Evolutionary conservation across 53 echinoderm and acorn worm genomes (phyloP), one percentile per base, ranked within the genome.

Genomic region (Zoroaster sp.): DNA sequence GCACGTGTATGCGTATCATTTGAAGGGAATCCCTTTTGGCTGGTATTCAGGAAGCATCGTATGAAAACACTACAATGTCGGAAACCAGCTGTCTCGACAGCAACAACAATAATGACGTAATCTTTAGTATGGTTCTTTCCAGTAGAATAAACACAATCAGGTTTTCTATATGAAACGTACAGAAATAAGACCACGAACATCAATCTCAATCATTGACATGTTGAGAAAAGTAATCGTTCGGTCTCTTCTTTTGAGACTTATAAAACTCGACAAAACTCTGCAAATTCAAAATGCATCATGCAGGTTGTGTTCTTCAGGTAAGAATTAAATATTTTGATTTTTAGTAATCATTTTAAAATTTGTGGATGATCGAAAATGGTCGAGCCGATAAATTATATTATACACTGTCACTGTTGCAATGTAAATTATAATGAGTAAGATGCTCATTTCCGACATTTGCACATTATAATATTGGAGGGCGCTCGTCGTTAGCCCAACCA

Each of bases 301-400:
- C 15, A 15, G 78, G 21, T 18, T 38, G 21, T 78, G 78, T 55
- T 78, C 78, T 21, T 55, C 78, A 12, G 78, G 78, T 78, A 53
- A 78, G 78, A 4, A 32, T 4, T 25, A 10, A 11, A 51, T 40
- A 45, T 12, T 15, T 4, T 35, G 6, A 10, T 69, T 35, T 4
- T 33, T 30, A 35, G 34, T 31, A 18, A 11, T 2, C 25, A 1
- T 69, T 14, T 69, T 35, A 1, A 1, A 14, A 35, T 13, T 12
- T 33, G 10, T 32, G n/a, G n/a, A n/a, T n/a, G n/a, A n/a, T n/a
- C n/a, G n/a, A n/a, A n/a, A n/a, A n/a, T n/a, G n/a, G n/a, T n/a
- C n/a, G n/a, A n/a, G n/a, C n/a, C n/a, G n/a, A n/a, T n/a, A n/a
- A n/a, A n/a, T n/a, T n/a, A n/a, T n/a, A n/a, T n/a, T n/a, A n/a